Percentiles rank a stretch among this genome's conserved stretches.
These are phyloP conservation scores for Psittacula echo DNA, from an alignment of 2,797 vertebrate species.

Conservation along the genomic window DNA sequence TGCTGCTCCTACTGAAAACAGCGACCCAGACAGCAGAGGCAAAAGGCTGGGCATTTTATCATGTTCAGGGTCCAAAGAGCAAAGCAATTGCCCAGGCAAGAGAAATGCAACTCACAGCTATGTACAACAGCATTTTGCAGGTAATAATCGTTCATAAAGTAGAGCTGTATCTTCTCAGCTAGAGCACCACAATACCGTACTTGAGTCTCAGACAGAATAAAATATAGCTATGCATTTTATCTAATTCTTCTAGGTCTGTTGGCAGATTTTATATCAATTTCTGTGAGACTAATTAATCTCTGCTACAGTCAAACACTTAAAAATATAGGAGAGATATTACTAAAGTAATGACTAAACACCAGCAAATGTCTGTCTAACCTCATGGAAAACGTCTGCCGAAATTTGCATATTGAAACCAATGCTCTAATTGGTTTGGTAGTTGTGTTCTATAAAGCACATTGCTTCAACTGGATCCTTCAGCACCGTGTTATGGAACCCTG, in stretches of 20 bases:
- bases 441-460: neutral
- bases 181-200: neutral
- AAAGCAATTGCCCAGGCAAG: neutral
- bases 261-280: neutral
- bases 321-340: neutral
- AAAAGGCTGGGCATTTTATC: neutral
- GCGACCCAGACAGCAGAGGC: neutral
- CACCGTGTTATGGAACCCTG: neutral
- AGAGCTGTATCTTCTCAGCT: neutral
- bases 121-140: neutral
- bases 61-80: neutral
- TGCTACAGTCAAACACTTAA: neutral
- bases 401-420: neutral
- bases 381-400: accelerated
- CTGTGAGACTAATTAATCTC: neutral
- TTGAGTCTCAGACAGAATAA: neutral
- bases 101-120: neutral
- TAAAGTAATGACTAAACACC: neutral
- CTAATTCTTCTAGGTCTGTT: neutral
- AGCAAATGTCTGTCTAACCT: neutral
- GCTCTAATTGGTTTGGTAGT: neutral
- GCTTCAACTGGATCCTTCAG: neutral
- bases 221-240: neutral
- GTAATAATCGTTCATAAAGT: neutral
- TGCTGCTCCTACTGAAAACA: neutral